A percentile compares a stretch with the other conserved stretches of the same genome.
Evolutionary conservation across 2,888 invertebrate genomes (phyloP).

Genomic region (Conomelus anceps): DNA sequence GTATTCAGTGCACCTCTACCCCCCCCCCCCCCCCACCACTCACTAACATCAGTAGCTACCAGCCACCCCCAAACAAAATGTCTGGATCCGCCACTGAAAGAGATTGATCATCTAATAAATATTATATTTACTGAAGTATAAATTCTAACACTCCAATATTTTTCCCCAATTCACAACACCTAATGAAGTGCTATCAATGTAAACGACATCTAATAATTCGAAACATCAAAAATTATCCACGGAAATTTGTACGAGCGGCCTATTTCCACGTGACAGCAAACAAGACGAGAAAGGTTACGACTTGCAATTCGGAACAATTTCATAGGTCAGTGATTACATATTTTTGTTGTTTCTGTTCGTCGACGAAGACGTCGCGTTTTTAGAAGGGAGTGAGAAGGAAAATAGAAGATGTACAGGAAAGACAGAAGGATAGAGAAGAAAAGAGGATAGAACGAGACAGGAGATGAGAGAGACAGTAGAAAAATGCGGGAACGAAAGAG

Average conservation of each 20-base stretch:
- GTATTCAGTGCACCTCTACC: too few species aligned
- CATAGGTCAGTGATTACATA: not conserved
- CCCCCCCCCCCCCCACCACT: too few species aligned
- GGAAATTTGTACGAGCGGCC: not conserved
- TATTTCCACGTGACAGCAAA: not conserved
- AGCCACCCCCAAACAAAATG: too few species aligned
- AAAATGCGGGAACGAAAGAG: not conserved
- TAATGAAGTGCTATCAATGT: not conserved
- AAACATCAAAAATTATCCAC: not conserved
- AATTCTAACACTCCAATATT: not conserved
- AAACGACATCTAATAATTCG: not conserved
- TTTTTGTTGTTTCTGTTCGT: not conserved
- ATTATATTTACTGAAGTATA: not conserved
- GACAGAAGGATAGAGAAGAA: not conserved
- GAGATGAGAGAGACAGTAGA: not conserved
- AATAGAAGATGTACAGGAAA: too few species aligned
- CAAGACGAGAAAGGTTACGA: not conserved
- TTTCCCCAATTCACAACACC: not conserved
- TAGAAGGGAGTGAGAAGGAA: not conserved
- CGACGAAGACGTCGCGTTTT: not conserved
- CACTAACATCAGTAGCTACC: too few species aligned
- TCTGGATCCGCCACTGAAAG: too few species aligned
- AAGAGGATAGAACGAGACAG: not conserved
- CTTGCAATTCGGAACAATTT: not conserved
- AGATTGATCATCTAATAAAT: not conserved